Conservation (phyloP, 2,888 invertebrate species). For the Ellobium chinense region DNA sequence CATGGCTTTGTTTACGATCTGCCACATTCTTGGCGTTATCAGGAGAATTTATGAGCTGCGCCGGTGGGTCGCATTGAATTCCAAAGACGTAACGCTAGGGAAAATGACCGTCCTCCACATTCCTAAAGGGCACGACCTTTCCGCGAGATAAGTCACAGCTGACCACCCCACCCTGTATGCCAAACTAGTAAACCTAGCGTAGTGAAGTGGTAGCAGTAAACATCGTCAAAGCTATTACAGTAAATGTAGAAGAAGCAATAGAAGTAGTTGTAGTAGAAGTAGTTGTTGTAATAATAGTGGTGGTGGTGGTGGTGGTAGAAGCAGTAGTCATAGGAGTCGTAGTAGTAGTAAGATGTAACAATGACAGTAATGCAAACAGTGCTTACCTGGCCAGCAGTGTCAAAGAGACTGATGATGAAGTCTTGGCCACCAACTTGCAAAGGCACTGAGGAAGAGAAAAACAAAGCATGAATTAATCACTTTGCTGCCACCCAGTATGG, state of each 20-base stretch:
- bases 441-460: slow-evolving; percentile 55
- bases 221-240: too few relatives aligned
- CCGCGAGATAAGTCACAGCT: too few relatives aligned
- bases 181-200: too few relatives aligned
- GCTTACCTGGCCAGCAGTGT: slow-evolving; percentile 67
- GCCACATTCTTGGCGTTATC: neutral
- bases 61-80: neutral
- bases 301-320: too few relatives aligned
- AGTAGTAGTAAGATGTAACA: too few relatives aligned
- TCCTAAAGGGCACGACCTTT: neutral
- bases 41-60: neutral
- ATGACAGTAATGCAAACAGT: neutral
- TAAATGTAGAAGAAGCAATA: too few relatives aligned
- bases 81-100: neutral
- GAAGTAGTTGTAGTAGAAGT: too few relatives aligned
- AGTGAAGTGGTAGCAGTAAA: too few relatives aligned
- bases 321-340: too few relatives aligned
- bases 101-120: neutral
- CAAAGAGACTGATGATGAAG: slow-evolving; percentile 67
- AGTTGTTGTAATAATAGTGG: too few relatives aligned
- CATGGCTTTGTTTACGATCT: neutral
- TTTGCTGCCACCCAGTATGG: neutral
- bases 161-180: too few relatives aligned
- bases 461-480: neutral
- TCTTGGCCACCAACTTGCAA: slow-evolving; percentile 63